Evolutionary conservation across 1,140 invertebrate species (phyloP), one percentile per base, ranked within the genome.

Genomic region (Lasioglossum albipes): DNA sequence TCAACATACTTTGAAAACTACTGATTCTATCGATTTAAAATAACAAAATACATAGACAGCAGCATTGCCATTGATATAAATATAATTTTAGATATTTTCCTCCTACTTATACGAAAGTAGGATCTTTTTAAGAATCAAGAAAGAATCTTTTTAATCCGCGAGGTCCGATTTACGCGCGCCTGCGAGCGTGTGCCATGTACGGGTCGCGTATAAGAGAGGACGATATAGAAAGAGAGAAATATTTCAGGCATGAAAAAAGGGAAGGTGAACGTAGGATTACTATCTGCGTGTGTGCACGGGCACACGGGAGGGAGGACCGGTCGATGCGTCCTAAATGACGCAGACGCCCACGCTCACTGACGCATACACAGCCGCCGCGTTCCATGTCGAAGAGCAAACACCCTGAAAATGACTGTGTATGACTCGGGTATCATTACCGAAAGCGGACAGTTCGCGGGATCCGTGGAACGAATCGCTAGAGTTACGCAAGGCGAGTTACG

Each of bases 271-370:
- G 52, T 10, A 10, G 52, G 7, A 69, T 9, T 18, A 54, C 13
- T 54, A 57, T 57, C 54, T 0, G 54, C 54, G 62, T 41, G 54
- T 65, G 72, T 45, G 66, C 20, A 67, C 71, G 49, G 74, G 75
- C 4, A 22, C 59, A 66, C 69, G 77, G 75, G 82, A 76, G 84
- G 81, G n/a, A n/a, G n/a, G 79, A 81, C 64, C 54, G 54, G 54
- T 78, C 85, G 86, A 88, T 89, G 90, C 85, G 85, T 88, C 85
- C 79, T 75, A 84, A 90, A 88, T 90, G 89, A 91, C 90, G 89
- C 89, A 86, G 83, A 87, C 90, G 80, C 90, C 87, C 75, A 90
- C 90, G 85, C 87, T 76, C 45, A 86, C 81, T 73, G 75, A 83
- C 73, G 79, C 83, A 85, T 62, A 45, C 61, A 76, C 72, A 2